Evolutionary conservation across 2,113 vertebrate genomes (phyloP).

Genomic region (Nanorana parkeri): DNA sequence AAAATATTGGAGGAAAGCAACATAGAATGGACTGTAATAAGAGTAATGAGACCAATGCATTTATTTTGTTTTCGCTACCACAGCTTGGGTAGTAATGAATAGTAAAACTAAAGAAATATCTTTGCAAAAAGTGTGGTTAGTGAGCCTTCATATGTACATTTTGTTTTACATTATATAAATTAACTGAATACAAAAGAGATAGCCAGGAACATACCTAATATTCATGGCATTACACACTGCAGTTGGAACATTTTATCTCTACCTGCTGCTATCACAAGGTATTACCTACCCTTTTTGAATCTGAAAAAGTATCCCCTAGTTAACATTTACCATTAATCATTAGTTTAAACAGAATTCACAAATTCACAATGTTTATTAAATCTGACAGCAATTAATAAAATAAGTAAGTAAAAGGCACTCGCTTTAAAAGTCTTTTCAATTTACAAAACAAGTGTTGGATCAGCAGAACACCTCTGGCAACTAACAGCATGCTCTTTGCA

Average conservation of each 20-base stretch:
- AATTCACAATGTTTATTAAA: background rate
- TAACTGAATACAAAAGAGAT: background rate
- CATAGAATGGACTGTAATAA: no score
- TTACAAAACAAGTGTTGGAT: constrained; percentile 24
- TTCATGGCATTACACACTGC: background rate
- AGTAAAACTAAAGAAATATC: no score
- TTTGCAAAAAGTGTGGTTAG: no score
- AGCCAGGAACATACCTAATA: background rate
- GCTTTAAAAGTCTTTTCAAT: constrained; percentile 10
- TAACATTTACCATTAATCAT: background rate
- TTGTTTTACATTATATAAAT: no score
- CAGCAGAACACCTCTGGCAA: constrained; percentile 23
- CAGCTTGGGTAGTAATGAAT: no score
- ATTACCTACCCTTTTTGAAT: background rate
- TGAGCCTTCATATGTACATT: no score
- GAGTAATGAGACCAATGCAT: no score
- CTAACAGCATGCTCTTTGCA: constrained; percentile 32
- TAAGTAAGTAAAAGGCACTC: constrained; percentile 1
- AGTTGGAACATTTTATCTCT: background rate
- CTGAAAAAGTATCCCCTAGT: background rate
- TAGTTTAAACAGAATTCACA: background rate
- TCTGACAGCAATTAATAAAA: background rate
- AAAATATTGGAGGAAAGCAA: no score
- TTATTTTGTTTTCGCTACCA: no score
- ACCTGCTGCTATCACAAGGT: background rate